Evolutionary conservation across 2,888 invertebrate genomes (phyloP).

Genomic region (Tricholauxania praeusta): DNA sequence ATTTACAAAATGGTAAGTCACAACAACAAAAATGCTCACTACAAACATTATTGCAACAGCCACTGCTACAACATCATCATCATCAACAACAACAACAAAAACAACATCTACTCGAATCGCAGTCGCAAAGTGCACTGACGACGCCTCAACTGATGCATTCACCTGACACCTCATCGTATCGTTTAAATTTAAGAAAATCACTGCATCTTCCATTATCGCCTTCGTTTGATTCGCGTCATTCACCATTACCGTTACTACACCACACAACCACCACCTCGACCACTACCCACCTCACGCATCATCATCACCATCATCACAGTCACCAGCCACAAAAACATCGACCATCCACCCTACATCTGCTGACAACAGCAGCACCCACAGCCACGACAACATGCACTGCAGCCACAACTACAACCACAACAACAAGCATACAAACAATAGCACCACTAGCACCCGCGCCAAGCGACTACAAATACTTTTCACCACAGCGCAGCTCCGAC

Average conservation of each 20-base stretch:
- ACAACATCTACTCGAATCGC: constrained; percentile 51
- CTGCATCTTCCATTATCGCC: constrained; percentile 67
- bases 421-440: constrained; percentile 56
- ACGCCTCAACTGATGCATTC: constrained; percentile 58
- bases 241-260: constrained; percentile 66
- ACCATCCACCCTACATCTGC: constrained; percentile 44
- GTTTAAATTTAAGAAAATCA: constrained; percentile 62
- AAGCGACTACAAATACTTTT: constrained; percentile 66
- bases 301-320: constrained; percentile 35
- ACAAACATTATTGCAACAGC: constrained; percentile 61
- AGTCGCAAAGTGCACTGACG: constrained; percentile 52
- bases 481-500: constrained; percentile 65
- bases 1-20: constrained; percentile 69
- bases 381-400: constrained; percentile 60
- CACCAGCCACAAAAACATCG: constrained; percentile 48
- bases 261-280: constrained; percentile 52
- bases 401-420: constrained; percentile 52
- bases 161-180: constrained; percentile 62
- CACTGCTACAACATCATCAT: constrained; percentile 53
- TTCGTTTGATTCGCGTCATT: constrained; percentile 65
- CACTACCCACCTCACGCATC: constrained; percentile 48
- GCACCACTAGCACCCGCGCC: constrained; percentile 65
- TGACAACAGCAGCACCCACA: constrained; percentile 48
- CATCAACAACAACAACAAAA: constrained; percentile 53
- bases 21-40: constrained; percentile 62